Evolutionary conservation across 2,797 vertebrate species (phyloP).

Genomic region (Vipera ursinii): DNA sequence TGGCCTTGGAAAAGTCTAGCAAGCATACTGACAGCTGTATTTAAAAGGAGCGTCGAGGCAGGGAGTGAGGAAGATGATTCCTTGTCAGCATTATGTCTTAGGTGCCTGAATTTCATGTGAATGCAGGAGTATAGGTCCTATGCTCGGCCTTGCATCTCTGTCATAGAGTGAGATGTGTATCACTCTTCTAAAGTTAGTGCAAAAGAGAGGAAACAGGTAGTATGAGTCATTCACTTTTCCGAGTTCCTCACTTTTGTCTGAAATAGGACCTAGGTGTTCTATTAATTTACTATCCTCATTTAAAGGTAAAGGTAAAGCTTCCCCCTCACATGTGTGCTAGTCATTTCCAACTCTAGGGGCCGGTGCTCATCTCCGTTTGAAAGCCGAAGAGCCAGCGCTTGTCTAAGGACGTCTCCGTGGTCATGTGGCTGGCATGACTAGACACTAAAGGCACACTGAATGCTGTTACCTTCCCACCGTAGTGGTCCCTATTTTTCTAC

Average conservation of each 20-base stretch:
- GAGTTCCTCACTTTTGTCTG: background rate
- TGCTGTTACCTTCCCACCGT: no score
- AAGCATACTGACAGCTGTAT: constrained; percentile 51
- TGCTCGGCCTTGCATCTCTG: background rate
- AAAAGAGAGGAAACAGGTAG: background rate
- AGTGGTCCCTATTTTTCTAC: no score
- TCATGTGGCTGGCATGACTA: no score
- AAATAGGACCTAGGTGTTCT: background rate
- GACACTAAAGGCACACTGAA: no score
- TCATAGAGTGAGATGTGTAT: background rate
- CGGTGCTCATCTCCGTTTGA: no score
- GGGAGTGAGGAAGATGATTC: constrained; percentile 41
- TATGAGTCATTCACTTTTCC: background rate
- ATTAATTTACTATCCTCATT: background rate
- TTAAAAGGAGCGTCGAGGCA: constrained; percentile 30
- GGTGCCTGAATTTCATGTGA: constrained; percentile 8
- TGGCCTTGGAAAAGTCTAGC: constrained; percentile 46
- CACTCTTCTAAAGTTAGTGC: background rate
- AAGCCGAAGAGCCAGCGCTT: no score
- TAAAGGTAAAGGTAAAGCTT: no score
- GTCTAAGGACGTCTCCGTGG: no score
- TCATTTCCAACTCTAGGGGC: no score
- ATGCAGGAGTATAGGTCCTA: background rate
- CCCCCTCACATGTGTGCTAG: no score
- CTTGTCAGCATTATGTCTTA: constrained; percentile 47